These are phyloP conservation scores for Agonum fuliginosum DNA, from an alignment of 2,888 invertebrate genomes.

Conservation along the genomic window DNA sequence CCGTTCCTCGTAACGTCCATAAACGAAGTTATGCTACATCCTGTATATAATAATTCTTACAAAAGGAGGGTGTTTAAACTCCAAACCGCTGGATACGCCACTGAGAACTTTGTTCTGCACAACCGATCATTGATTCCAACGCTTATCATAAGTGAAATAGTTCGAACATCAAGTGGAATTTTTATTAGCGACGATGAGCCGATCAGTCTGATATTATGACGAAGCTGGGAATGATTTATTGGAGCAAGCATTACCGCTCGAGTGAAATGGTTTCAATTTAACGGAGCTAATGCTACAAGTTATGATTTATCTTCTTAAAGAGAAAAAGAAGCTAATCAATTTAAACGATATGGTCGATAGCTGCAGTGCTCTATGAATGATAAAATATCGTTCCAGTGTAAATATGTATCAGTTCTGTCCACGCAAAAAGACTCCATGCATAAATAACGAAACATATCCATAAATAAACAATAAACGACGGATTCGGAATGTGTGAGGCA, in stretches of 20 bases:
- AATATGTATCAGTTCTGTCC: slow-evolving; percentile 30
- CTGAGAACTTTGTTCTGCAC: too few relatives aligned
- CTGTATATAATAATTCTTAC: too few relatives aligned
- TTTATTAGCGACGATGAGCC: slow-evolving; percentile 20
- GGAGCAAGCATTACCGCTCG: not conserved
- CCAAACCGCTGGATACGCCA: too few relatives aligned
- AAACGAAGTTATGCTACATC: too few relatives aligned
- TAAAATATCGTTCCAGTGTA: slow-evolving; percentile 26
- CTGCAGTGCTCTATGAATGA: slow-evolving; percentile 26
- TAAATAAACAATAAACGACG: slow-evolving; percentile 48
- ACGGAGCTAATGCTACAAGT: not conserved
- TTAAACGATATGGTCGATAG: not conserved
- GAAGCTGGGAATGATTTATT: slow-evolving; percentile 27
- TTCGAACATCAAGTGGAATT: slow-evolving; percentile 2
- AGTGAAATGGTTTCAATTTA: slow-evolving; percentile 28
- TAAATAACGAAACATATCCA: slow-evolving; percentile 40
- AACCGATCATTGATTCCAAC: not conserved
- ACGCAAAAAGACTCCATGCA: slow-evolving; percentile 31
- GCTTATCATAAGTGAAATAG: slow-evolving; percentile 38
- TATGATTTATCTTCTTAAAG: slow-evolving; percentile 39
- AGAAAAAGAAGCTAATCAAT: not conserved
- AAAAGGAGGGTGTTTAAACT: too few relatives aligned
- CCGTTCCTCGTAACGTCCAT: too few relatives aligned
- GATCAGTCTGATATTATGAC: not conserved
- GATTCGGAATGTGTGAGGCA: slow-evolving; percentile 9